Base-by-base conservation (phyloP, 2,888 invertebrate genomes). In the Gryllus longicercus region DNA sequence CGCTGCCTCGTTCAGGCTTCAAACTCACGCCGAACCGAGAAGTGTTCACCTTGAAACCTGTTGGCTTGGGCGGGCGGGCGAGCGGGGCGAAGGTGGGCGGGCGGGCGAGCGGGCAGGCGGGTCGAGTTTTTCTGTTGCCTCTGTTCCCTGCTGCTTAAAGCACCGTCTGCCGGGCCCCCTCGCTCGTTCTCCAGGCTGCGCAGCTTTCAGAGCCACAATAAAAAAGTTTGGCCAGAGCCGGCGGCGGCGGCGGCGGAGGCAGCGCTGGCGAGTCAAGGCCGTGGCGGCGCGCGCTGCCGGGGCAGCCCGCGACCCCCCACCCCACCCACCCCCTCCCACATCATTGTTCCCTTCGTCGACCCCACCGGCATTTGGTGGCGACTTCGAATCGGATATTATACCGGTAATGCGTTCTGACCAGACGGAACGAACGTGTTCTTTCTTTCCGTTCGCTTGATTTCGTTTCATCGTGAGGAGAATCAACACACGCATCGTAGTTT, bases 121-220 rank as follows among this genome's bases (percentile, higher is more conserved):
- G 63, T 63, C 63, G 63, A 63, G 63, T 63, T 63, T 63, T 63
- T 63, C 63, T 63, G 63, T 18, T 63, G 63, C 63, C 63, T 14
- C 63, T 63, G 63, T 63, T 63, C 63, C 63, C n/a, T 63, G 63
- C 63, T 63, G 63, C 63, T 63, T 63, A 63, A 63, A 63, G 63
- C 63, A 63, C 63, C 63, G 16, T n/a, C 63, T 63, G 16, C 63
- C 63, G n/a, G 4, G n/a, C 1, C 63, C 63, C 63, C 63, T 8
- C 63, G n/a, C 63, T 14, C 63, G 11, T 63, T 63, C 63, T 18
- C 14, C 63, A 63, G 63, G 63, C 63, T 18, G 63, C n/a, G 16
- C 63, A 63, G 63, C 63, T 63, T 63, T 63, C 63, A 14, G 63
- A 63, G n/a, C 63, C 63, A 63, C 63, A 63, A 63, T n/a, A 63